phyloP scores from a whole-genome alignment of 2,797 vertebrate species.

The Onychomys arenicola region DNA sequence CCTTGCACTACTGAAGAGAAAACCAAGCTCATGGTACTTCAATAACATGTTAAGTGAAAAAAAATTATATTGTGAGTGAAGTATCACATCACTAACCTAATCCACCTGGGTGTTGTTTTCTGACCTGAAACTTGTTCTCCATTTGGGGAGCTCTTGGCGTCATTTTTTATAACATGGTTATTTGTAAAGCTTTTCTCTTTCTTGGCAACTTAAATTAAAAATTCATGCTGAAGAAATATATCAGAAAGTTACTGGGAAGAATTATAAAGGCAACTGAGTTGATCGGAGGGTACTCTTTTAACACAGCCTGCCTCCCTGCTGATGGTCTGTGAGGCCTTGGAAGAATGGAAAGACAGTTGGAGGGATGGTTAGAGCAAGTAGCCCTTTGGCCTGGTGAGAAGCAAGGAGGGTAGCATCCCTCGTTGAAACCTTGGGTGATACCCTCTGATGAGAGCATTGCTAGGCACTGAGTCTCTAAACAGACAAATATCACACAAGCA shows the following conservation, averaged over 20 bases:
- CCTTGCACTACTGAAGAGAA: background rate
- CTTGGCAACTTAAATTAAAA: slow-evolving; percentile 40
- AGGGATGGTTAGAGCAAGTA: background rate
- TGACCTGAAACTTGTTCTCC: background rate
- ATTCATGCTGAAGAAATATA: slow-evolving; percentile 36
- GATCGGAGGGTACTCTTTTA: background rate
- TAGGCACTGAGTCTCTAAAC: background rate
- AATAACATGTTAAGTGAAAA: background rate
- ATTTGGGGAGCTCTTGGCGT: background rate
- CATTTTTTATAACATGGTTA: background rate
- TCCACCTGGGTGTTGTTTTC: background rate
- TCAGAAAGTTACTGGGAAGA: background rate
- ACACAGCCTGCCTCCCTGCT: background rate
- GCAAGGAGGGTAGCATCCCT: background rate
- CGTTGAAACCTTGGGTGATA: background rate
- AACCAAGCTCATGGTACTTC: background rate
- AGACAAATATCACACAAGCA: background rate
- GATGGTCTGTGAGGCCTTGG: background rate
- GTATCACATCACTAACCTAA: too few relatives aligned
- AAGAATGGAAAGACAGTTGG: background rate
- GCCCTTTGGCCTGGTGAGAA: background rate
- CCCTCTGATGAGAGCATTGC: background rate
- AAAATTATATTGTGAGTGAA: background rate
- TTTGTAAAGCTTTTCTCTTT: slow-evolving; percentile 47
- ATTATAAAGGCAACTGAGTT: background rate